Evolutionary conservation across 2,797 vertebrate species (phyloP).

Genomic region (Sebastes cheni): DNA sequence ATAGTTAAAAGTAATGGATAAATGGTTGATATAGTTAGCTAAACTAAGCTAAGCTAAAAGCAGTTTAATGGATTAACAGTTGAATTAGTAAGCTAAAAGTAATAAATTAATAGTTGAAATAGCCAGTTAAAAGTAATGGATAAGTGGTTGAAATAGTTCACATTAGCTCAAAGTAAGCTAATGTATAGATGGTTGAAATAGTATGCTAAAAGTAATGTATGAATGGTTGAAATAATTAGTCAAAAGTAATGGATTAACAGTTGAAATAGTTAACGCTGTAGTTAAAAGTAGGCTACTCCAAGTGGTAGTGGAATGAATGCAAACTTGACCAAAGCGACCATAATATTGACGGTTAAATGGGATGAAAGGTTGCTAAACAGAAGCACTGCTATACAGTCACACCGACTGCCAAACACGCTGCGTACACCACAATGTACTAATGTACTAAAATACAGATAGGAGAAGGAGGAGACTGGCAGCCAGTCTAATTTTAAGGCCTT

Average conservation of each 20-base stretch:
- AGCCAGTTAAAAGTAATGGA: too few species aligned
- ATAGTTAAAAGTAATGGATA: background rate
- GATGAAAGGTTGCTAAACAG: background rate
- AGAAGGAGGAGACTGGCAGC: slow-evolving; percentile 17
- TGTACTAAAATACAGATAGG: background rate
- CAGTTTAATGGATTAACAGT: background rate
- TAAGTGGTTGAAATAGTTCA: too few species aligned
- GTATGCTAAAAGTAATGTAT: background rate
- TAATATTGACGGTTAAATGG: background rate
- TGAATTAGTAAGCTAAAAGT: background rate
- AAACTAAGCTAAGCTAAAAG: background rate
- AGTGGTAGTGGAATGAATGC: too few species aligned
- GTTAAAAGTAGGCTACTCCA: background rate
- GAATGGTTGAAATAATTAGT: too few species aligned
- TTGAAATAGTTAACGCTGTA: too few species aligned
- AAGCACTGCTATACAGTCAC: background rate
- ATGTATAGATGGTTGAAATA: background rate
- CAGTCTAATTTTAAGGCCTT: slow-evolving; percentile 62
- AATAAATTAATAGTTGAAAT: too few species aligned
- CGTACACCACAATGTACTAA: background rate
- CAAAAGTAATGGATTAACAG: background rate
- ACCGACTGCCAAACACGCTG: background rate
- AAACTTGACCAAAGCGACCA: background rate
- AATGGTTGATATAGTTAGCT: too few species aligned
- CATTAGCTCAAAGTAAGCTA: background rate